Percentiles rank a stretch among this genome's conserved stretches.
Evolutionary conservation across 2,888 invertebrate genomes (phyloP).

Genomic region (Entomobrya multifasciata): DNA sequence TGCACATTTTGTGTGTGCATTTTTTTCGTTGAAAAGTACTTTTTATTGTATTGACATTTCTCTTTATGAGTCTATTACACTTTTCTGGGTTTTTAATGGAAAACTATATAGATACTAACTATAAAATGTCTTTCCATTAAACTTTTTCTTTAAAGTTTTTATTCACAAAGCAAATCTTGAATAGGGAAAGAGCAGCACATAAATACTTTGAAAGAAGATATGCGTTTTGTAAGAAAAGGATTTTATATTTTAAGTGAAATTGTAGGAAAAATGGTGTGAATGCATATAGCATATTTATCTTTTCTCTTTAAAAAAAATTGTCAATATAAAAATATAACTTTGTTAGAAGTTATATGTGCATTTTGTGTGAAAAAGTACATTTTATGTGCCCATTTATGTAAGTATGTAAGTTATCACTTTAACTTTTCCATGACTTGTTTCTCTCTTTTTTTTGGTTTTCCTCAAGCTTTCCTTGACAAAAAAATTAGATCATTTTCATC

Average conservation of each 20-base stretch:
- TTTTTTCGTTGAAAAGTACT: too few species aligned
- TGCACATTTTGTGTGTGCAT: conserved; percentile 7
- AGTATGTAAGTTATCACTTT: neutral
- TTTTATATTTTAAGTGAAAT: conserved; percentile 8
- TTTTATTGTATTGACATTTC: too few species aligned
- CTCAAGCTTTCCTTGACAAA: neutral
- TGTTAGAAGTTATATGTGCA: neutral
- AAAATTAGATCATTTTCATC: conserved; percentile 60
- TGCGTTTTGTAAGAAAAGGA: neutral
- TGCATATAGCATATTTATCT: neutral
- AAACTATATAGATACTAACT: neutral
- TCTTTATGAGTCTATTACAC: too few species aligned
- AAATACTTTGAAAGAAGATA: neutral
- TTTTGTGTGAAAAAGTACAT: too few species aligned
- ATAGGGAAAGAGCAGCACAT: too few species aligned
- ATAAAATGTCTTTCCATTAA: neutral
- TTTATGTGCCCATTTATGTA: neutral
- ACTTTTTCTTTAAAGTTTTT: neutral
- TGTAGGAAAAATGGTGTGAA: neutral
- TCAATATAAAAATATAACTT: neutral
- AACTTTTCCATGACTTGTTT: neutral
- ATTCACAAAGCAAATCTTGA: neutral
- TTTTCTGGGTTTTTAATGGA: too few species aligned
- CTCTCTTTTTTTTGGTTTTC: neutral
- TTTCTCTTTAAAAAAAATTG: neutral